Evolutionary conservation across 1,140 invertebrate species (phyloP).

Genomic region (Rhagoletis pomonella): DNA sequence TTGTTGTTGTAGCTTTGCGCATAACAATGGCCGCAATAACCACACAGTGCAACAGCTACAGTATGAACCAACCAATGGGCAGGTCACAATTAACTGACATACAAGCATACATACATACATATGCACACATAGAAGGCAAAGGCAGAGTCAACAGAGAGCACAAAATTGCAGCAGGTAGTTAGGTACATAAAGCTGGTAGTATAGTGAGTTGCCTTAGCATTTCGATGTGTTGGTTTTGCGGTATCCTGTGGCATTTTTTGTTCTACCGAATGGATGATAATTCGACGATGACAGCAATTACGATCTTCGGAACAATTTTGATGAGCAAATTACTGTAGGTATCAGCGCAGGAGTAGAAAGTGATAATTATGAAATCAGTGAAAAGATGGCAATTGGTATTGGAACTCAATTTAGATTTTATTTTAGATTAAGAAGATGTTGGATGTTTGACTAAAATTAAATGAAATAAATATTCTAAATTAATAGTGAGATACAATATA

Average conservation of each 20-base stretch:
- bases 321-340: constrained; percentile 39
- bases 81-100: neutral
- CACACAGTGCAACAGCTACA: neutral
- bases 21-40: neutral
- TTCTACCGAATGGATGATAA: constrained; percentile 61
- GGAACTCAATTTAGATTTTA: too few species aligned
- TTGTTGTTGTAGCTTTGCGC: too few species aligned
- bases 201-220: neutral
- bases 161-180: neutral
- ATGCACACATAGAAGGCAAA: neutral
- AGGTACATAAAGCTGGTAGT: neutral
- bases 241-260: constrained; percentile 31
- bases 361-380: neutral
- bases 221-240: neutral
- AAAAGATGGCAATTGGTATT: neutral
- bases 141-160: neutral
- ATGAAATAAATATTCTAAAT: too few species aligned
- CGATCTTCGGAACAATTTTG: constrained; percentile 67
- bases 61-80: neutral
- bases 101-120: neutral
- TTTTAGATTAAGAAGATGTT: too few species aligned
- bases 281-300: constrained; percentile 71
- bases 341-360: neutral
- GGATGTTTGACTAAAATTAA: too few species aligned
- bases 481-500: neutral